A percentile compares a stretch with the other conserved stretches of the same genome.
Evolutionary conservation across 2,888 invertebrate species (phyloP).

Genomic region (Andricus curvator): DNA sequence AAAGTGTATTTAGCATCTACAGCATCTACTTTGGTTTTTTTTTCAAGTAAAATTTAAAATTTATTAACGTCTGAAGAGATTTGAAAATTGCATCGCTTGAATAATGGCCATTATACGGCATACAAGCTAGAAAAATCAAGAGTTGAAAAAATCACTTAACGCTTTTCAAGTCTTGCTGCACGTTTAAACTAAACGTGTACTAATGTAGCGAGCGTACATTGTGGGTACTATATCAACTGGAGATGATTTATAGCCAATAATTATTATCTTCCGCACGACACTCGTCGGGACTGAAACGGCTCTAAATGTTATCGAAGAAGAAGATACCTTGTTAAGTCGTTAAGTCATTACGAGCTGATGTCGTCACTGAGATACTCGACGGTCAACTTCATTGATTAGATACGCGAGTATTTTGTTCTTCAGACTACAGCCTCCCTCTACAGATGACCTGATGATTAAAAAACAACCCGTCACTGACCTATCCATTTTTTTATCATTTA

Average conservation of each 20-base stretch:
- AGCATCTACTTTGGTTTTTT: not conserved
- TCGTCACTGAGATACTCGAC: conserved; percentile 48
- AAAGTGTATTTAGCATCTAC: not conserved
- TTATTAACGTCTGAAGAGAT: not conserved
- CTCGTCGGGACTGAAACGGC: conserved; percentile 53
- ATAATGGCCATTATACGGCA: not conserved
- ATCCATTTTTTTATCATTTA: not conserved
- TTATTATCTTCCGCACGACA: conserved; percentile 57
- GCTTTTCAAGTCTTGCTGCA: not conserved
- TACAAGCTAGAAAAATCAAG: not conserved
- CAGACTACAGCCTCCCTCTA: not conserved
- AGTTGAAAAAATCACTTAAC: conserved; percentile 1
- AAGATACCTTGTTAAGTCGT: conserved; percentile 59
- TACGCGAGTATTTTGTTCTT: conserved; percentile 15
- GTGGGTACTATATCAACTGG: conserved; percentile 10
- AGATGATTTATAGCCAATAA: conserved; percentile 61
- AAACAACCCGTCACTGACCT: not conserved
- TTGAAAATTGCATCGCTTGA: not conserved
- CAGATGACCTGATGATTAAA: not conserved
- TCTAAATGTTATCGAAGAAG: conserved; percentile 48
- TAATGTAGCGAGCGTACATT: not conserved
- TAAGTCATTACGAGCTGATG: conserved; percentile 57
- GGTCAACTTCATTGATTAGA: conserved; percentile 57
- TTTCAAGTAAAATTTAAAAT: not conserved
- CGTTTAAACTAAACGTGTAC: not conserved